Percentiles rank a stretch among this genome's conserved stretches.
Conservation (phyloP, 2,888 invertebrate species). For the Meta bourneti region DNA sequence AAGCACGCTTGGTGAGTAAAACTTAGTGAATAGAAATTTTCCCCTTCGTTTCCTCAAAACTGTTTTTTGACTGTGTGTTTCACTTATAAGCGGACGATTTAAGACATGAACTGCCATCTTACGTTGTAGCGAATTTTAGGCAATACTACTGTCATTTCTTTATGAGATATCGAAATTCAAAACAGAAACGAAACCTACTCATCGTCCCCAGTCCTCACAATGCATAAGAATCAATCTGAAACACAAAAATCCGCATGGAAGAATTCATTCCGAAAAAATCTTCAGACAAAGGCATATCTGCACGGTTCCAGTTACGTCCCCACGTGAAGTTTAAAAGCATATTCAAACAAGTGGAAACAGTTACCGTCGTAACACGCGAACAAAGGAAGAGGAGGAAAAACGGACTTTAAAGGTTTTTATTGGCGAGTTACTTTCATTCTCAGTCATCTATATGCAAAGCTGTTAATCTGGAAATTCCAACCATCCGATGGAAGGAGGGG, state of each 20-base stretch:
- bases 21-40: no score
- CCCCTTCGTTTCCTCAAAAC: no score
- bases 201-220: background rate
- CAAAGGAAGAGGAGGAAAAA: constrained; percentile 12
- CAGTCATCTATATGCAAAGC: constrained; percentile 51
- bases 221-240: background rate
- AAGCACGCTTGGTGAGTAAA: no score
- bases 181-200: no score
- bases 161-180: no score
- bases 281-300: no score
- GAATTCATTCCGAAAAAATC: background rate
- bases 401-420: constrained; percentile 35
- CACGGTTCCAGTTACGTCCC: background rate
- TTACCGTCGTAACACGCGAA: background rate
- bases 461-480: constrained; percentile 55
- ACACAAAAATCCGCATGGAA: background rate
- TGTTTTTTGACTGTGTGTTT: no score
- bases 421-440: constrained; percentile 16
- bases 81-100: no score
- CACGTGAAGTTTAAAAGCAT: background rate
- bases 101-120: no score
- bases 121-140: no score
- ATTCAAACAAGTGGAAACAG: constrained; percentile 42
- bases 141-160: no score
- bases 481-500: background rate